Conservation (phyloP, 2,113 vertebrate species). For the Lota lota region DNA sequence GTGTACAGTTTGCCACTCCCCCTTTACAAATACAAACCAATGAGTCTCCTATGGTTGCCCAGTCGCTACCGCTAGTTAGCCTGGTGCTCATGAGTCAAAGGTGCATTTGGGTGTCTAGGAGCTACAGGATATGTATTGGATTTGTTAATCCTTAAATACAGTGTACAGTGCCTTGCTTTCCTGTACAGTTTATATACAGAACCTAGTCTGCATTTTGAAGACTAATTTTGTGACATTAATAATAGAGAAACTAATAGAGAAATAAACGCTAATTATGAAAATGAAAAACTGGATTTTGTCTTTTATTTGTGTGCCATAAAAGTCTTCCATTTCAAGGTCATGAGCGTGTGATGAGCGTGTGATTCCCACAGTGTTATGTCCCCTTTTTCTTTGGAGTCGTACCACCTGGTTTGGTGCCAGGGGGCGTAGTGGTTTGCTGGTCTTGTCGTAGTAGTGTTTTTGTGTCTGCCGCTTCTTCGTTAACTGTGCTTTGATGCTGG, state of each 20-base stretch:
- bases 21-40: background rate
- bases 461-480: no score
- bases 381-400: no score
- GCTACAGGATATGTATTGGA: conserved; percentile 33
- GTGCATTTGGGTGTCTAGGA: conserved; percentile 17
- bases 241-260: conserved; percentile 61
- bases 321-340: background rate
- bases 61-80: background rate
- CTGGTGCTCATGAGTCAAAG: conserved; percentile 1
- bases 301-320: background rate
- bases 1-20: conserved; percentile 41
- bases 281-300: conserved; percentile 44
- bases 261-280: conserved; percentile 66
- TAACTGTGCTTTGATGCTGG: no score
- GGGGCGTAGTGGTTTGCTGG: no score
- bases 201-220: conserved; percentile 83
- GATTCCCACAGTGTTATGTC: no score
- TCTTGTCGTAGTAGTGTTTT: no score
- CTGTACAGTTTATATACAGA: conserved; percentile 98
- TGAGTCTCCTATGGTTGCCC: conserved; percentile 16
- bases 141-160: conserved; percentile 45
- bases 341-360: no score
- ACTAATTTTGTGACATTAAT: conserved; percentile 79
- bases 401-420: no score
- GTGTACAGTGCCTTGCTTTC: conserved; percentile 95